These are phyloP conservation scores for Tipula confusa DNA, from an alignment of 2,888 invertebrate genomes.

Conservation along the genomic window DNA sequence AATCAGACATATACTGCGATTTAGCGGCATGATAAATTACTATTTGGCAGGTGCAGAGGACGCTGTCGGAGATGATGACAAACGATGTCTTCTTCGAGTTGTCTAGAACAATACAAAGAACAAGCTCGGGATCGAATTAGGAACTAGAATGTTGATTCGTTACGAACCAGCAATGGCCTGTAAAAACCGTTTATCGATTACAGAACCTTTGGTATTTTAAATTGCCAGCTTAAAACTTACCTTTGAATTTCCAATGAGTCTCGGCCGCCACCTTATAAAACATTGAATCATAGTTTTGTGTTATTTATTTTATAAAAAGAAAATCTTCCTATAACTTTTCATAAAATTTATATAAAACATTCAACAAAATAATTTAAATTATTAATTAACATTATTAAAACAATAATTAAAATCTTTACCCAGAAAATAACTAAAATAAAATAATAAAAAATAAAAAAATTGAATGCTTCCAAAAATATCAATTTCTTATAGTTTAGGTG, in stretches of 20 bases:
- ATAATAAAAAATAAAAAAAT: background rate
- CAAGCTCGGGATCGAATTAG: too few relatives aligned
- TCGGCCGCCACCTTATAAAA: background rate
- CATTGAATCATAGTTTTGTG: background rate
- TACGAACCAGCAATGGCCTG: too few relatives aligned
- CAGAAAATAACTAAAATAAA: background rate
- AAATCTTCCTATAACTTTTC: background rate
- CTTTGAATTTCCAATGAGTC: background rate
- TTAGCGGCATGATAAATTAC: too few relatives aligned
- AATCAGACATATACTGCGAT: too few relatives aligned
- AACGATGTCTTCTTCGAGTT: too few relatives aligned
- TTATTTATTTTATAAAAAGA: background rate
- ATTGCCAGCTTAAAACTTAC: too few relatives aligned
- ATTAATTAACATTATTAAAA: constrained; percentile 1
- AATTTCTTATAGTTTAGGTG: background rate
- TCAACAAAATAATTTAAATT: constrained; percentile 12
- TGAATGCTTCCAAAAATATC: background rate
- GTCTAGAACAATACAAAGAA: too few relatives aligned
- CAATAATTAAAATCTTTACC: background rate
- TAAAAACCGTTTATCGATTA: too few relatives aligned
- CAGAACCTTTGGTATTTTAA: too few relatives aligned
- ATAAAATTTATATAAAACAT: background rate
- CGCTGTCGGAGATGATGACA: too few relatives aligned
- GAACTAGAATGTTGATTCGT: too few relatives aligned
- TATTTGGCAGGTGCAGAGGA: too few relatives aligned